Base-by-base conservation (phyloP, 2,888 invertebrate species). In the Drosophila monieri region DNA sequence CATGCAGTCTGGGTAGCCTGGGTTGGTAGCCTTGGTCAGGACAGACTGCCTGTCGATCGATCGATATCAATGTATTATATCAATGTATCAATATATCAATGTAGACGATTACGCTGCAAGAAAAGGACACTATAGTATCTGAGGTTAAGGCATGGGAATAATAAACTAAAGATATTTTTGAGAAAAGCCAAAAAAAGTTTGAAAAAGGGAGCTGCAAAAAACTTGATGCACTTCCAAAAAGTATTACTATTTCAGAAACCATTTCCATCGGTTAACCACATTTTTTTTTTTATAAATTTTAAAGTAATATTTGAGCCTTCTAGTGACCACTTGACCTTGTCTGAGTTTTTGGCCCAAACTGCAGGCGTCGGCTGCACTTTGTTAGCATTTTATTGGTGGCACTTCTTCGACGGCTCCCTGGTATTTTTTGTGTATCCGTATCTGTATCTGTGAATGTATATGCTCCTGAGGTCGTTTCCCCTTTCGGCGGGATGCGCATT, bases 81-180 rank as follows among this genome's bases (percentile, higher is more conserved):
- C 43, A 43, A 43, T 43, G 73, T 53, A 67, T 35, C 67, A 69
- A 75, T 70, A 43, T 12, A 43, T 43, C 21, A 43, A 21, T 43
- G 75, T 55, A 69, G 52, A 81, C 57, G 78, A 80, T 78, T 80
- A 85, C 76, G 73, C 54, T 54, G 73, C 78, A 74, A 69, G 56
- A 76, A 75, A 58, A 56, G 53, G 73, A 69, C 37, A 37, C 18
- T 43, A 56, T 66, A 35, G 21, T 58, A 15, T 41, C 25, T 14
- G 39, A 59, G 32, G 14, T 32, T 6, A 23, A 27, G 18, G 39
- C 69, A 44, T 79, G 86, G 71, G 70, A 86, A 83, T 68, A 43
- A 46, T 18, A 18, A 18, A 18, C 14, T 35, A 12, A 5, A 12
- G 4, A 12, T 32, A 32, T n/a, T n/a, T 32, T 32, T n/a, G n/a